phyloP scores from a whole-genome alignment of 2,113 vertebrate species.

The Eublepharis macularius region DNA sequence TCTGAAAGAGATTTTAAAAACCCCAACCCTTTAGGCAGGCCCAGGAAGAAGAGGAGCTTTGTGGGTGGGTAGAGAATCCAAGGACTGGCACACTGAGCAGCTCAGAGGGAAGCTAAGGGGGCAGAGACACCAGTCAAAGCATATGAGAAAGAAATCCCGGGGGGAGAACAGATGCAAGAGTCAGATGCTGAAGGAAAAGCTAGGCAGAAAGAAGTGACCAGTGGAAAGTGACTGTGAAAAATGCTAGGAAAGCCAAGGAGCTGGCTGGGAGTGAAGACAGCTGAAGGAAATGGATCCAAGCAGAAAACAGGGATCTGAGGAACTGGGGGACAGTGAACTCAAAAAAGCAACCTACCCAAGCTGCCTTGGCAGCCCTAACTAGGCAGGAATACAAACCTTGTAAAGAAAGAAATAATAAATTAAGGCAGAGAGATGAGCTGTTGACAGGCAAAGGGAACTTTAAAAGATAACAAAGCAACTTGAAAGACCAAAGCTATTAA shows the following conservation, averaged over 20 bases:
- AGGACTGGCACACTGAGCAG: neutral
- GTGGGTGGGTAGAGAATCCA: neutral
- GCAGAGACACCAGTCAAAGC: neutral
- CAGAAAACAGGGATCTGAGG: neutral
- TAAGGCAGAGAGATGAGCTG: too few relatives aligned
- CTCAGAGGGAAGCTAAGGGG: neutral
- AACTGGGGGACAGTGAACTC: too few relatives aligned
- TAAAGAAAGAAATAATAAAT: too few relatives aligned
- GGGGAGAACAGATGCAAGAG: neutral
- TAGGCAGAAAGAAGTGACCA: neutral
- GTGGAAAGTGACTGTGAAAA: neutral
- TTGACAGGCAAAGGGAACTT: neutral
- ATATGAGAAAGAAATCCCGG: neutral
- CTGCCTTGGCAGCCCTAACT: too few relatives aligned
- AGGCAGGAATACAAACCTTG: too few relatives aligned
- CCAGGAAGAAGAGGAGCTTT: neutral
- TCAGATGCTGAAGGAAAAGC: neutral
- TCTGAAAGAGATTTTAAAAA: neutral
- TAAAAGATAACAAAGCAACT: neutral
- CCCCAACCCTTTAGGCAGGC: neutral
- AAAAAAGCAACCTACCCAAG: too few relatives aligned
- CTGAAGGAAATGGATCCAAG: neutral
- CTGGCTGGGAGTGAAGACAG: neutral
- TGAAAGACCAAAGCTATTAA: too few relatives aligned
- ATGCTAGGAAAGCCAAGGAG: neutral